Conservation (phyloP, 2,113 vertebrate genomes). For the Ptychochromis oligacanthus region DNA sequence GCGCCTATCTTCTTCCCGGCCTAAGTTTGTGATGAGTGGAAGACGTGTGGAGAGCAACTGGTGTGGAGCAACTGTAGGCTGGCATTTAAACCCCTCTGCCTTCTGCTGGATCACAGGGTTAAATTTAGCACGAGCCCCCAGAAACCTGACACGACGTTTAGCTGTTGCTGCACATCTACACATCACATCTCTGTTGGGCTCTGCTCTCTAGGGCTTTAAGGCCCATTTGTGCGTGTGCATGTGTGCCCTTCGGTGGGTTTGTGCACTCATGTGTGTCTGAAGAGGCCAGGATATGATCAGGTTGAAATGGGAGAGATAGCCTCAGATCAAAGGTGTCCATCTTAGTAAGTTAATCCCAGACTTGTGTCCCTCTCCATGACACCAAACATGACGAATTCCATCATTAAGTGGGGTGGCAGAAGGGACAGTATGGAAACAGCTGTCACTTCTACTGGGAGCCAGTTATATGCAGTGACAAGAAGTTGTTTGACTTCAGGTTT, state of each 20-base stretch:
- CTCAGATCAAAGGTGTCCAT: constrained; percentile 66
- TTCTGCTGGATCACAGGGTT: constrained; percentile 98
- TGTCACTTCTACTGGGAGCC: constrained; percentile 64
- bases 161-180: constrained; percentile 99
- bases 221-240: constrained; percentile 49
- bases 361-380: constrained; percentile 58
- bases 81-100: constrained; percentile 98
- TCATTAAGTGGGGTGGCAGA: neutral
- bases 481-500: constrained; percentile 34
- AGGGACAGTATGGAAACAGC: constrained; percentile 63
- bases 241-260: constrained; percentile 23
- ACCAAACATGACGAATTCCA: constrained; percentile 45
- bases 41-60: constrained; percentile 84
- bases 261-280: constrained; percentile 35
- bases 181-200: constrained; percentile 90
- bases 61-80: constrained; percentile 87
- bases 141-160: constrained; percentile 96
- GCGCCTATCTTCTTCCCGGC: constrained; percentile 53
- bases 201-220: constrained; percentile 81
- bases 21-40: constrained; percentile 80
- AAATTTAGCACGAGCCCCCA: constrained; percentile 96
- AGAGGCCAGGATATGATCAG: constrained; percentile 68
- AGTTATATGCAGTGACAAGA: constrained; percentile 52
- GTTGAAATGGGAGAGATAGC: constrained; percentile 71
- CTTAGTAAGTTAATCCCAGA: constrained; percentile 75